Base-by-base conservation (phyloP, 1,140 invertebrate species). In the Hydropsyche tenuis region DNA sequence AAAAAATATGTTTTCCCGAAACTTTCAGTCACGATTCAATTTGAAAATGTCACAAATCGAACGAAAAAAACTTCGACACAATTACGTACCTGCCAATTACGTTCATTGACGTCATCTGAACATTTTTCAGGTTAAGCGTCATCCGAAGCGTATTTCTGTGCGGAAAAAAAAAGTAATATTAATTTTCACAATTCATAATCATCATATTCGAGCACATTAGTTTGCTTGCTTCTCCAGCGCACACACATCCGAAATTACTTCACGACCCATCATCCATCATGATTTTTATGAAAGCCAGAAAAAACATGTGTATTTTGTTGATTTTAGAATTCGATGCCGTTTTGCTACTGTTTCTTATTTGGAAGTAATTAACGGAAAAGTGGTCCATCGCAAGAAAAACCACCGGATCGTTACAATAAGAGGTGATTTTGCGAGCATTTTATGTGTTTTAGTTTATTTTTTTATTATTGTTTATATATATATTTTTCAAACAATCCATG, bases 271-370 rank as follows among this genome's bases (percentile, higher is more conserved):
- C 25, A 20, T 45, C 12, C 3, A 65, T 65, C 43, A 48, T 68
- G 18, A 23, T 37, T 45, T 68, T 68, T 48, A 72, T 23, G 63
- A 20, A 71, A 46, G 7, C 45, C 16, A 37, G n/a, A n/a, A n/a
- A 72, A 72, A 63, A 72, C 27, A 69, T 48, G 56, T 77, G 51
- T 77, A 69, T 77, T 77, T 75, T 77, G 63, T 75, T 77, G 75
- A 62, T 77, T 77, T 77, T 77, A 77, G 76, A 77, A 73, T 77
- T 77, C 53, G 73, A 75, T 62, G 76, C 76, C 27, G 76, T 77
- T 70, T 75, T 77, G 72, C 69, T 77, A 69, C 73, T 77, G 70
- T 77, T 77, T 73, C 71, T 77, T 60, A 77, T 77, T 71, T 77
- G 76, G 76, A 77, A 77, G 72, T 77, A 77, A 71, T 65, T 65